A percentile compares a stretch with the other conserved stretches of the same genome.
Conservation (phyloP, 2,113 vertebrate species). For the Tragelaphus scriptus region DNA sequence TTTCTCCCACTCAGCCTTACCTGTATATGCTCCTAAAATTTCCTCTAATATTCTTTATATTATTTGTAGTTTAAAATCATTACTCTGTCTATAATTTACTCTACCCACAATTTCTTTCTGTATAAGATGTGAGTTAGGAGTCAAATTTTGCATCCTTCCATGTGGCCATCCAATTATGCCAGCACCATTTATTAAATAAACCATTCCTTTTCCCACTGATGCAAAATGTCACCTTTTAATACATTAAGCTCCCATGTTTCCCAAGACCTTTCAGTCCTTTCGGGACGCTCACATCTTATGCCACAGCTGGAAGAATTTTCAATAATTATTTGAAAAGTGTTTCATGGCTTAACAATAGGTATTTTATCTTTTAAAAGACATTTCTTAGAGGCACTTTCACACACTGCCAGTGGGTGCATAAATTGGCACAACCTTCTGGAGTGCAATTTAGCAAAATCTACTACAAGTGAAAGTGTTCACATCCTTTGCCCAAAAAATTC, state of each 20-base stretch:
- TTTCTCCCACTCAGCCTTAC: background rate
- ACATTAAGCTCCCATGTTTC: background rate
- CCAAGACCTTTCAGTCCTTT: slow-evolving; percentile 1
- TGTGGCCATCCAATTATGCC: slow-evolving; percentile 12
- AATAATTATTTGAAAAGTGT: slow-evolving; percentile 57
- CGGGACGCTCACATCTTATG: slow-evolving; percentile 15
- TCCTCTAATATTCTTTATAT: background rate
- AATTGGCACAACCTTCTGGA: slow-evolving; percentile 53
- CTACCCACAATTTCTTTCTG: slow-evolving; percentile 25
- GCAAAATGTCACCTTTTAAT: slow-evolving; percentile 62
- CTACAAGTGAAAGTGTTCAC: background rate
- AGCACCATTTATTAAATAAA: slow-evolving; percentile 36
- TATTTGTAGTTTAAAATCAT: slow-evolving; percentile 29
- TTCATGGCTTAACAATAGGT: slow-evolving; percentile 63
- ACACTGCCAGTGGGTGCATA: slow-evolving; percentile 48
- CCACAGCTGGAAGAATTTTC: slow-evolving; percentile 57
- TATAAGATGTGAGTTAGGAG: slow-evolving; percentile 14
- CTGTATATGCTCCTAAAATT: background rate
- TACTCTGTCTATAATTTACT: slow-evolving; percentile 20
- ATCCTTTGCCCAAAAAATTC: slow-evolving; percentile 20
- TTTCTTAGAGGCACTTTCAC: slow-evolving; percentile 53
- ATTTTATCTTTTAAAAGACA: slow-evolving; percentile 63
- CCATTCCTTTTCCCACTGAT: background rate
- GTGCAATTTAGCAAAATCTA: slow-evolving; percentile 49
- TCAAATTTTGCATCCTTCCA: slow-evolving; percentile 28